phyloP scores from a whole-genome alignment of 2,888 invertebrate genomes.

The Sinohyriopsis cumingii region DNA sequence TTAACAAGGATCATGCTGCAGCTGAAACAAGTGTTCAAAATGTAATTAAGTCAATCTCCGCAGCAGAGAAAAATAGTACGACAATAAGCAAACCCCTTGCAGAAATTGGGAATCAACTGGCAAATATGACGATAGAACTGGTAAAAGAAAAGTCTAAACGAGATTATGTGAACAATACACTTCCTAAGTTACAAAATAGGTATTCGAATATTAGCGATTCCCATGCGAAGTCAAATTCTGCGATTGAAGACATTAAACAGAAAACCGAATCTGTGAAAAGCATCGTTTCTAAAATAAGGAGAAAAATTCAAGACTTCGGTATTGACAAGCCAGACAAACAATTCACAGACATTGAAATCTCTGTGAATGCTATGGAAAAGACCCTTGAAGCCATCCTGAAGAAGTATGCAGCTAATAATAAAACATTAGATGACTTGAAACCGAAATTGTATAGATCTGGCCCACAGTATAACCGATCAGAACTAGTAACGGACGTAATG shows the following conservation, averaged over 20 bases:
- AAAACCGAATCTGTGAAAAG: constrained; percentile 7
- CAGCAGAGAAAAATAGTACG: too few relatives aligned
- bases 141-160: too few relatives aligned
- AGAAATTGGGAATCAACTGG: too few relatives aligned
- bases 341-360: constrained; percentile 16
- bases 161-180: too few relatives aligned
- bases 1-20: too few relatives aligned
- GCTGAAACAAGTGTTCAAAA: too few relatives aligned
- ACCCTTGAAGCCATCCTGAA: constrained; percentile 11
- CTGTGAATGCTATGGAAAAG: constrained; percentile 20
- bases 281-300: constrained; percentile 25
- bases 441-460: constrained; percentile 14
- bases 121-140: too few relatives aligned
- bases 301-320: constrained; percentile 29
- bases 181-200: too few relatives aligned
- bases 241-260: constrained; percentile 11
- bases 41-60: too few relatives aligned
- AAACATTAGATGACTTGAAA: constrained; percentile 16
- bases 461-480: constrained; percentile 20
- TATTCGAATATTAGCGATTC: too few relatives aligned
- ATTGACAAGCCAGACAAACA: constrained; percentile 23
- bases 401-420: constrained; percentile 9
- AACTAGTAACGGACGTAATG: constrained; percentile 15
- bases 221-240: constrained; percentile 3
- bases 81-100: too few relatives aligned